Evolutionary conservation across 2,888 invertebrate genomes (phyloP).

Genomic region (Oligia strigilis): DNA sequence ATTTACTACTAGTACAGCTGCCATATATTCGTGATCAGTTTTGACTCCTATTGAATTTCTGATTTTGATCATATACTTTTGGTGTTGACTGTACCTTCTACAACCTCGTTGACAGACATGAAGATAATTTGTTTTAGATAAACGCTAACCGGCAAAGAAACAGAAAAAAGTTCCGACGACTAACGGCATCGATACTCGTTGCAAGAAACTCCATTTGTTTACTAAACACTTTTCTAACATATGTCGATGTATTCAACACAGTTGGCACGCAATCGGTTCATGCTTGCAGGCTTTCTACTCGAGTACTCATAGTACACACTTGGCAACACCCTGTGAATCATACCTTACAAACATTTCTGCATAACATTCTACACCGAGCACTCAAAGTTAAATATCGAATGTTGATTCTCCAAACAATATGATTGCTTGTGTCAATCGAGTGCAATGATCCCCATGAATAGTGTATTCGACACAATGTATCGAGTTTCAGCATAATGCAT

Average conservation of each 20-base stretch:
- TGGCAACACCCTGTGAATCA: slow-evolving; percentile 47
- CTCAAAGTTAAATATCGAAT: slow-evolving; percentile 32
- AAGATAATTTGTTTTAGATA: neutral
- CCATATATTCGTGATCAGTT: too few relatives aligned
- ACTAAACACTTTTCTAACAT: slow-evolving; percentile 57
- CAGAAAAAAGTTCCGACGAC: slow-evolving; percentile 2
- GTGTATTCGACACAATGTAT: slow-evolving; percentile 51
- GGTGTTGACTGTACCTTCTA: too few relatives aligned
- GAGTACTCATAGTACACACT: slow-evolving; percentile 20
- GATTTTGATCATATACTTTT: too few relatives aligned
- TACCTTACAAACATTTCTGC: slow-evolving; percentile 36
- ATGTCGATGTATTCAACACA: slow-evolving; percentile 31
- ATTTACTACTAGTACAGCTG: too few relatives aligned
- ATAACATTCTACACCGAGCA: slow-evolving; percentile 35
- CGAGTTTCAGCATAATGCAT: slow-evolving; percentile 61
- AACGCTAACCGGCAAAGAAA: neutral
- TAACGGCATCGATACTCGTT: neutral
- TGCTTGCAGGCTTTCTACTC: slow-evolving; percentile 40
- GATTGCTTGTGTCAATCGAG: slow-evolving; percentile 55
- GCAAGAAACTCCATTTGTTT: slow-evolving; percentile 44
- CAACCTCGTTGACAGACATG: neutral
- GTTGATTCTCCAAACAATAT: slow-evolving; percentile 38
- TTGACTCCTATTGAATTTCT: too few relatives aligned
- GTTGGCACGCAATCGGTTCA: slow-evolving; percentile 52
- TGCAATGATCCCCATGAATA: slow-evolving; percentile 65